A percentile compares a stretch with the other conserved stretches of the same genome.
Evolutionary conservation across 2,113 vertebrate species (phyloP).

Genomic region (Halcyon malimbica): DNA sequence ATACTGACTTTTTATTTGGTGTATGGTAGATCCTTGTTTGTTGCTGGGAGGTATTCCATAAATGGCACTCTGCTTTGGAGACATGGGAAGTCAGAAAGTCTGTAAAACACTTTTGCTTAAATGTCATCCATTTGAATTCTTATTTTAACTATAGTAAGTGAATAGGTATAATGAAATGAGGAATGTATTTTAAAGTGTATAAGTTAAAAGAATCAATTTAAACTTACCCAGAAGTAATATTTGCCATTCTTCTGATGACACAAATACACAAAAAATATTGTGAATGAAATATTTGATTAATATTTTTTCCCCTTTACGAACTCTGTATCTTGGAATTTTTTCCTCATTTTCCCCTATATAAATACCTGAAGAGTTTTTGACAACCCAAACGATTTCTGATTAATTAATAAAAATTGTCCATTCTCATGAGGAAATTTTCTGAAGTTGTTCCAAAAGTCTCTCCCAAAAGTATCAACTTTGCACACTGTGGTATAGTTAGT

Average conservation of each 20-base stretch:
- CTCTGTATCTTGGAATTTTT: not conserved
- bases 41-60: not conserved
- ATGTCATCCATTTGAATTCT: not conserved
- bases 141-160: not conserved
- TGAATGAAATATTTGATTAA: not conserved
- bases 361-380: not conserved
- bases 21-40: fast-evolving
- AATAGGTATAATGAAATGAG: not conserved
- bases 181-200: not conserved
- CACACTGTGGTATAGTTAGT: not conserved
- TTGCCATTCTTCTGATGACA: not conserved
- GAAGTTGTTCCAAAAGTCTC: not conserved
- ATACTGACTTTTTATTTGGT: not conserved
- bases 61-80: not conserved
- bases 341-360: fast-evolving
- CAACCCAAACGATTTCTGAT: not conserved
- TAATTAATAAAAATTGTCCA: fast-evolving
- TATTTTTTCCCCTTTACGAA: not conserved
- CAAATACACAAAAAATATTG: not conserved
- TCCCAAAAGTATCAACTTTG: fast-evolving
- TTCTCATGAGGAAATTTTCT: not conserved
- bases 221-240: not conserved
- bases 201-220: not conserved
- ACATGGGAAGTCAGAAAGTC: not conserved
- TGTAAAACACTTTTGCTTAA: not conserved